Evolutionary conservation across 2,888 invertebrate species (phyloP), one percentile per base, ranked within the genome.

Genomic region (Epinotia nisella): DNA sequence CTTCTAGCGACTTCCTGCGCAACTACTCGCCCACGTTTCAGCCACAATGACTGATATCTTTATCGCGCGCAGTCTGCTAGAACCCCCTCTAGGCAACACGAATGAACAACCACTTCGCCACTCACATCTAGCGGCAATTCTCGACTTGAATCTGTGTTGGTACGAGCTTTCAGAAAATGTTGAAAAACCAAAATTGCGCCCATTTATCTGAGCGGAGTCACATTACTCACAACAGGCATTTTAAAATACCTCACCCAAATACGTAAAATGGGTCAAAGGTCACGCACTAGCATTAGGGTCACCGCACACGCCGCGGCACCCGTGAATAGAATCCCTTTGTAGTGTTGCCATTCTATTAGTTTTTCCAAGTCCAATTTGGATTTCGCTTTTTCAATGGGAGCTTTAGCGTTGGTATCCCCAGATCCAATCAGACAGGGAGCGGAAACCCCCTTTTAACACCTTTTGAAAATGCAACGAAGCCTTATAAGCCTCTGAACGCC

Each of bases 281-380:
- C 75, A 73, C 75, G 68, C 65, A 72, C 77, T 69, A 72, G 76
- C 78, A 84, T 82, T 82, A 84, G 80, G 84, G 83, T 83, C 83
- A 83, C 71, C 76, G 78, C 80, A 82, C 83, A 84, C 82, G 78
- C 78, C 74, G 78, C 80, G 75, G 76, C 76, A 77, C 62, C 73
- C 74, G 73, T 80, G 75, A 79, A 83, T 82, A 83, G 83, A 85
- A 83, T 84, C 79, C 84, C 84, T 87, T 87, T 86, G 85, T 82
- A 75, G 76, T 76, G 78, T 80, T 80, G 78, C 82, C 80, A 79
- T 83, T 85, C 83, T 83, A 86, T 86, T 86, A 84, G 84, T 83
- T 86, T 80, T 80, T 82, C 81, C 83, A 81, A 83, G 83, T 83
- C 81, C 84, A 82, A 85, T 85, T 82, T 79, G 79, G 81, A 82